A percentile compares a stretch with the other conserved stretches of the same genome.
Conservation (phyloP, 1,140 invertebrate species). For the Ruditapes philippinarum region DNA sequence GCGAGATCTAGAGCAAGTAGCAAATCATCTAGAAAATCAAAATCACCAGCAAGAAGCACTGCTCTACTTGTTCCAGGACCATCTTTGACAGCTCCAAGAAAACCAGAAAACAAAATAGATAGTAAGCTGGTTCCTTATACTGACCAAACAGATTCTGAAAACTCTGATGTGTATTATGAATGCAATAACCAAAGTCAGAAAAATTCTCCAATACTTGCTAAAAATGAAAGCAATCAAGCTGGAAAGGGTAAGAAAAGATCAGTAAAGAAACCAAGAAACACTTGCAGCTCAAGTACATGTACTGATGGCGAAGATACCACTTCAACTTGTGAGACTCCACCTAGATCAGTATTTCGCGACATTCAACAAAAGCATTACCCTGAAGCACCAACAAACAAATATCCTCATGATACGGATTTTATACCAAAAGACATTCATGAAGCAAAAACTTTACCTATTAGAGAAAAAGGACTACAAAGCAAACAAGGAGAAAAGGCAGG, state of each 20-base stretch:
- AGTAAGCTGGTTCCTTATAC: background rate
- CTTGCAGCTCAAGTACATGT: background rate
- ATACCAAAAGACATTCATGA: conserved; percentile 28
- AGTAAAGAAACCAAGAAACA: background rate
- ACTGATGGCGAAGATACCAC: conserved; percentile 58
- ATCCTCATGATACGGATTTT: background rate
- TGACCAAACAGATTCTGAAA: conserved; percentile 43
- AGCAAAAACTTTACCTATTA: background rate
- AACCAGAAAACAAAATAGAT: background rate
- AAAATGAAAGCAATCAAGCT: background rate
- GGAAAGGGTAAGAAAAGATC: background rate
- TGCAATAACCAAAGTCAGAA: conserved; percentile 32
- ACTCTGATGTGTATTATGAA: conserved; percentile 51
- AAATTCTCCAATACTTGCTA: background rate
- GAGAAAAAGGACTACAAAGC: background rate
- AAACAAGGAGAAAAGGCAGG: background rate
- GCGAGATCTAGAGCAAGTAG: background rate
- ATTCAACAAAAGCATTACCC: conserved; percentile 31
- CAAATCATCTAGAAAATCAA: conserved; percentile 14
- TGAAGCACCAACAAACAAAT: background rate
- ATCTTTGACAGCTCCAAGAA: background rate
- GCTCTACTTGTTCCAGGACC: background rate
- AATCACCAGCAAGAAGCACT: background rate
- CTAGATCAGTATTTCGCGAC: conserved; percentile 24
- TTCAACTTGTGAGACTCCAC: conserved; percentile 54